Evolutionary conservation across 2,888 invertebrate species (phyloP).

Genomic region (Nasonovia ribisnigri): DNA sequence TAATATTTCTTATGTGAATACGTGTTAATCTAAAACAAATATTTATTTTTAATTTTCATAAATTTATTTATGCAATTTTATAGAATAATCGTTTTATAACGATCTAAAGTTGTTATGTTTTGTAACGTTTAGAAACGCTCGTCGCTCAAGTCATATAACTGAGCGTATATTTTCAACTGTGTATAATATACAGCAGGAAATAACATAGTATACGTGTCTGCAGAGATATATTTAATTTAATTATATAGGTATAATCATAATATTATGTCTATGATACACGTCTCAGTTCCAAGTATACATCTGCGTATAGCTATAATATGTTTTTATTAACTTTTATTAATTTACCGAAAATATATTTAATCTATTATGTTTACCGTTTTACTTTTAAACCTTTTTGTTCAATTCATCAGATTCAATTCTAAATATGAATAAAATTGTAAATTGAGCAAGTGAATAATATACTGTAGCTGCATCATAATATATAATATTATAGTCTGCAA

Average conservation of each 20-base stretch:
- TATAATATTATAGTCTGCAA: background rate
- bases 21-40: constrained; percentile 20
- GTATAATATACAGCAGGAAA: background rate
- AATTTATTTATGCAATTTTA: constrained; percentile 9
- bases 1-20: background rate
- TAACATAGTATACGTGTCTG: background rate
- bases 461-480: background rate
- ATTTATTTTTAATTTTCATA: constrained; percentile 53
- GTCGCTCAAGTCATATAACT: background rate
- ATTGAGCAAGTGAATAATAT: background rate
- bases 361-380: background rate
- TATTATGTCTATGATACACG: background rate
- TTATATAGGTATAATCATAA: background rate
- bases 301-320: background rate
- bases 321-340: background rate
- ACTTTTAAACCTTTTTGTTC: background rate
- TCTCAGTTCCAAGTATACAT: background rate
- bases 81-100: background rate
- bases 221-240: background rate
- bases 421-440: background rate
- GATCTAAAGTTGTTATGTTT: background rate
- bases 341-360: background rate
- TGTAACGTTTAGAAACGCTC: background rate
- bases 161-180: background rate
- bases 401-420: too few relatives aligned